These are phyloP conservation scores for Sciurus niger DNA, from an alignment of 2,113 vertebrate genomes.

Conservation along the genomic window DNA sequence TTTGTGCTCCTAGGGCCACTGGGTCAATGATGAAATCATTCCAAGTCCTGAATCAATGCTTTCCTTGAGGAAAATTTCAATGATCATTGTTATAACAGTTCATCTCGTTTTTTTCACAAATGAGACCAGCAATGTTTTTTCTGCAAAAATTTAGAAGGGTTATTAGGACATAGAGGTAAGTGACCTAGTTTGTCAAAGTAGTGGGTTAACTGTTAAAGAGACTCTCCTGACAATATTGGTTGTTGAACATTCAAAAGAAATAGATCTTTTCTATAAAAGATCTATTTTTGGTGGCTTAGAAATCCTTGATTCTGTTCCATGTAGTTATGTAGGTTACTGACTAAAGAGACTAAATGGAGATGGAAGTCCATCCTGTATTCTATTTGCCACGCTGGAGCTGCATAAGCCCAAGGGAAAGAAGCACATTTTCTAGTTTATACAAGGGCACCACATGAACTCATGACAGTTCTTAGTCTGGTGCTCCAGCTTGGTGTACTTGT, in stretches of 20 bases:
- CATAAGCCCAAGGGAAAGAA: neutral
- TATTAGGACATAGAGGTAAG: neutral
- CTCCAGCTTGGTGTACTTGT: neutral
- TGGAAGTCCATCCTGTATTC: neutral
- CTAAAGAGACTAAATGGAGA: neutral
- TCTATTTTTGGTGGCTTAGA: neutral
- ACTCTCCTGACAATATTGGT: neutral
- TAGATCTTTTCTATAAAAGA: neutral
- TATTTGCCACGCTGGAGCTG: neutral
- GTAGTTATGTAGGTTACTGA: neutral
- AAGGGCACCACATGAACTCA: too few relatives aligned
- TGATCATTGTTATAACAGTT: conserved; percentile 12
- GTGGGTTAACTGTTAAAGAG: conserved; percentile 22
- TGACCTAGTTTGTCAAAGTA: conserved; percentile 48
- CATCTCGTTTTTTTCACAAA: conserved; percentile 30
- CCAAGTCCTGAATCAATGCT: conserved; percentile 66
- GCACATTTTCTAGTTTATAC: neutral
- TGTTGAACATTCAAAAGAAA: neutral
- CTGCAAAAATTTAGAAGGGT: neutral
- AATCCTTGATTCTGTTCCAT: neutral
- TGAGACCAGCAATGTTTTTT: conserved; percentile 20
- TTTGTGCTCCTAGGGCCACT: conserved; percentile 12
- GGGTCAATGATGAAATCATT: conserved; percentile 75
- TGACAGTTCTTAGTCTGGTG: neutral
- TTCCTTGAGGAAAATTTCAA: conserved; percentile 72